Conservation (phyloP, 2,113 vertebrate species). For the Chloroceryle aenea region DNA sequence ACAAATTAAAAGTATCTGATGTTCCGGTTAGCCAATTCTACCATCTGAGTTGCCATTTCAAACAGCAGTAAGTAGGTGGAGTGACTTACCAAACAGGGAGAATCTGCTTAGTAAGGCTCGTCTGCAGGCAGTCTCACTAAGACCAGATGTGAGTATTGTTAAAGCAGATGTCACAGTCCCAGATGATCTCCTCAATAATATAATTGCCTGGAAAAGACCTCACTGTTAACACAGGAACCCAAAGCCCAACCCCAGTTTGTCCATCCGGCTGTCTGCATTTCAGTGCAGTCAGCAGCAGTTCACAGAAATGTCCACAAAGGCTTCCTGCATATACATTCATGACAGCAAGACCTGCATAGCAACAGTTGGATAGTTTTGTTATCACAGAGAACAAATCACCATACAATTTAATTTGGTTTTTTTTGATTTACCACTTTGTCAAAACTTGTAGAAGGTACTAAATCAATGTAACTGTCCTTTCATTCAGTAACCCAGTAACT, state of each 20-base stretch:
- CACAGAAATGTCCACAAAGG: neutral
- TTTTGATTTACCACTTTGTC: neutral
- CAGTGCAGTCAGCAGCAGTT: neutral
- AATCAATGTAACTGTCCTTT: neutral
- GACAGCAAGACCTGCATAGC: neutral
- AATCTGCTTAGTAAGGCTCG: neutral
- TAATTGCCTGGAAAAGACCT: neutral
- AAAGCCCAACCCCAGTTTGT: neutral
- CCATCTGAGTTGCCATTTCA: neutral
- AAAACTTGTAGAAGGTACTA: neutral
- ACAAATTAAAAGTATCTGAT: neutral
- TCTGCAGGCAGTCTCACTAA: neutral
- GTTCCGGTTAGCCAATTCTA: neutral
- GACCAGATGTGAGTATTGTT: neutral
- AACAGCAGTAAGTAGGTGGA: neutral
- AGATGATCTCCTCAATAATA: neutral
- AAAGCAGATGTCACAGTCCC: neutral
- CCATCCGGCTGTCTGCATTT: neutral
- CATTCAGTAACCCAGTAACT: neutral
- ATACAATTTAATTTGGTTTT: neutral
- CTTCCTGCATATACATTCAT: neutral
- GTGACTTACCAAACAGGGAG: neutral
- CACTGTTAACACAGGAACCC: neutral
- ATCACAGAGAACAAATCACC: neutral
- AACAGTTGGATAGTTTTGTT: neutral